phyloP scores from a whole-genome alignment of 2,113 vertebrate species.

The Xenotilapia flavipinnis region DNA sequence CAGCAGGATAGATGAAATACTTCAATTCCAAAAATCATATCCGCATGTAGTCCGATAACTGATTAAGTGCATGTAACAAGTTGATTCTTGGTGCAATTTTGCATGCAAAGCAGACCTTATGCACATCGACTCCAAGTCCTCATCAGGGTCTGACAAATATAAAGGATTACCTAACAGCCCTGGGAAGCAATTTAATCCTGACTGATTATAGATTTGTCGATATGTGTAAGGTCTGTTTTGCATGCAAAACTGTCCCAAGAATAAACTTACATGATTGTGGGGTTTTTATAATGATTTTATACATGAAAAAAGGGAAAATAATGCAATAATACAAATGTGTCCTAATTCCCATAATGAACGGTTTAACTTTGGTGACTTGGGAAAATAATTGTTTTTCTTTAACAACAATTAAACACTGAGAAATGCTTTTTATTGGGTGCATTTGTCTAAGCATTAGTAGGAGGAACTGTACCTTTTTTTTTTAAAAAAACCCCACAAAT shows the following conservation, averaged over 20 bases:
- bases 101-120: not conserved
- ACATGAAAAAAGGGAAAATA: not conserved
- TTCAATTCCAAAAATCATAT: not conserved
- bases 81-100: not conserved
- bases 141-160: not conserved
- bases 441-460: not conserved
- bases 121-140: not conserved
- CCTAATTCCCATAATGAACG: not conserved
- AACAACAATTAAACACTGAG: not conserved
- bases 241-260: not conserved
- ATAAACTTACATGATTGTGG: not conserved
- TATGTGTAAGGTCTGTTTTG: not conserved
- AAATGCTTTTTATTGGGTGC: not conserved
- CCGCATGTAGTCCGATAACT: not conserved
- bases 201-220: not conserved
- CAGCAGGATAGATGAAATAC: not conserved
- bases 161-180: not conserved
- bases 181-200: not conserved
- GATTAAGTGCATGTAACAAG: not conserved
- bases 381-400: not conserved
- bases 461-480: not conserved
- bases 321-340: not conserved
- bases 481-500: fast-evolving
- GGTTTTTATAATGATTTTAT: not conserved
- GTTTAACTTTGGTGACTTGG: not conserved